Percentiles rank a stretch among this genome's conserved stretches.
Evolutionary conservation across 2,888 invertebrate genomes (phyloP).

Genomic region (Dichetophora obliterata): DNA sequence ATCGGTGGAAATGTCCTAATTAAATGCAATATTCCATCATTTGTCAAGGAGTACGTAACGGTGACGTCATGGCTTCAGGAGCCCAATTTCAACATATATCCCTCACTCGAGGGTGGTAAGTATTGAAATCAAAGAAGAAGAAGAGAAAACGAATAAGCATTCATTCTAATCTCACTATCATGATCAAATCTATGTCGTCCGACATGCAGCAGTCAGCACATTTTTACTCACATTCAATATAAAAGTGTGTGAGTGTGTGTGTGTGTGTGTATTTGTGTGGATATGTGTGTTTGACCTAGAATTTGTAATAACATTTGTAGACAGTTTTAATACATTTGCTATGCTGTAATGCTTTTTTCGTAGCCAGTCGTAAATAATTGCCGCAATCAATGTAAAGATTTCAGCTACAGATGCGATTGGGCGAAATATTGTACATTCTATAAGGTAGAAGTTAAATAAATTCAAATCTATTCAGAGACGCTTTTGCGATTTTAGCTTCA

Average conservation of each 20-base stretch:
- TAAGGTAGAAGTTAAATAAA: too few relatives aligned
- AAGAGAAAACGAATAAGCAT: neutral
- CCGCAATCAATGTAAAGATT: too few relatives aligned
- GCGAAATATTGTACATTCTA: too few relatives aligned
- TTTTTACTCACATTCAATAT: neutral
- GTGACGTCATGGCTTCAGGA: slow-evolving; percentile 74
- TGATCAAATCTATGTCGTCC: neutral
- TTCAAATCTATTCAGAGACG: too few relatives aligned
- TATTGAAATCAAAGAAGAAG: slow-evolving; percentile 23
- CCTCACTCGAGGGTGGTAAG: slow-evolving; percentile 72
- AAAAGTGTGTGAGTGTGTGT: neutral
- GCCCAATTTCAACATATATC: slow-evolving; percentile 73
- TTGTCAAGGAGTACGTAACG: slow-evolving; percentile 73
- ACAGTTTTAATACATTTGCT: too few relatives aligned
- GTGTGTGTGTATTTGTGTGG: neutral
- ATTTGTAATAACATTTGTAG: too few relatives aligned
- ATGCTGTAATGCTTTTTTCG: too few relatives aligned
- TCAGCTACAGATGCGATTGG: too few relatives aligned
- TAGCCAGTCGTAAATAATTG: too few relatives aligned
- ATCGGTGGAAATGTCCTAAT: slow-evolving; percentile 73
- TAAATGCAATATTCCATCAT: slow-evolving; percentile 73
- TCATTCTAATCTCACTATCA: neutral
- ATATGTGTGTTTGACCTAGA: neutral
- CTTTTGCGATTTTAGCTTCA: too few relatives aligned
- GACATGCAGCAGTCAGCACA: neutral